Percentiles rank a stretch among this genome's conserved stretches.
Evolutionary conservation across 35 echinoderm and acorn worm species (phyloP).

Genomic region (Apostichopus californicus): DNA sequence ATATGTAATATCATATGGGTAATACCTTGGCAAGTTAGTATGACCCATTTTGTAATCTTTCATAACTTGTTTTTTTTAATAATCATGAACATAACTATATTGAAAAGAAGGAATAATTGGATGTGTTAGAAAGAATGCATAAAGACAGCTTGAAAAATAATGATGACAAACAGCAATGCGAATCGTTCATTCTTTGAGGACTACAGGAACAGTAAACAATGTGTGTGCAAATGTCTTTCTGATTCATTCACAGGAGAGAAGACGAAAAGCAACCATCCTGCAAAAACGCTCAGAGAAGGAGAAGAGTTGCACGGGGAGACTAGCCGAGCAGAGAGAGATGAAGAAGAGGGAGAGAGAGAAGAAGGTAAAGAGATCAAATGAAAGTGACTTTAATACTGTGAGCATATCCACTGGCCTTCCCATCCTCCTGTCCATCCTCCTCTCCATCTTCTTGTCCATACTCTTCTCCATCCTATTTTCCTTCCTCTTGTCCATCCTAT

Average conservation of each 20-base stretch:
- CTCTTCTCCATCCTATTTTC: too few relatives aligned
- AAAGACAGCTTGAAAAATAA: neutral
- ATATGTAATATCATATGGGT: too few relatives aligned
- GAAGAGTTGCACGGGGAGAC: neutral
- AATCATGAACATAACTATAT: too few relatives aligned
- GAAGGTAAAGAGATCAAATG: neutral
- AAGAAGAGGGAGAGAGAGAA: slow-evolving; percentile 24
- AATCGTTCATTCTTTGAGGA: neutral
- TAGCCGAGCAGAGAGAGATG: neutral
- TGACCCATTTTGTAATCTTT: too few relatives aligned
- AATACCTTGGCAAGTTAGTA: too few relatives aligned
- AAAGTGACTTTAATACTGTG: too few relatives aligned
- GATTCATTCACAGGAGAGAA: neutral
- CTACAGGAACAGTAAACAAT: neutral
- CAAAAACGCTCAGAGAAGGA: slow-evolving; percentile 6
- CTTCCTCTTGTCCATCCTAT: too few relatives aligned
- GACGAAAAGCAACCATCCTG: neutral
- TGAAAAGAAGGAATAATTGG: too few relatives aligned
- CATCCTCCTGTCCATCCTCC: too few relatives aligned
- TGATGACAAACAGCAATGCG: neutral
- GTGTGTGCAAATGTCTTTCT: neutral
- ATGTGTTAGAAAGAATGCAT: neutral
- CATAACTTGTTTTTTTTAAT: too few relatives aligned
- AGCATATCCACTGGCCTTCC: too few relatives aligned
- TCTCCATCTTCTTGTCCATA: too few relatives aligned